phyloP scores from a whole-genome alignment of 2,113 vertebrate genomes.

The Pithys albifrons region DNA sequence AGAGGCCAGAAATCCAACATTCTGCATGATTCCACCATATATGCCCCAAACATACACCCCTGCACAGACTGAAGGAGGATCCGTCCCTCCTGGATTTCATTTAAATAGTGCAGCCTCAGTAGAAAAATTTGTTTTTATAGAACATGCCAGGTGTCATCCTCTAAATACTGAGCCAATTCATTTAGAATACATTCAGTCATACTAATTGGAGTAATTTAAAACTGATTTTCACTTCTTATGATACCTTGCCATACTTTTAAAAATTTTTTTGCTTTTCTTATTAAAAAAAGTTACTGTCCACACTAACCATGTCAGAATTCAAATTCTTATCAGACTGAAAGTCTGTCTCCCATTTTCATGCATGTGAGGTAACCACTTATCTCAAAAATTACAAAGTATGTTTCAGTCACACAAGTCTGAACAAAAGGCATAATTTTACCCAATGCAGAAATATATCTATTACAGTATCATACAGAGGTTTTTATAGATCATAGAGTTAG shows the following conservation, averaged over 20 bases:
- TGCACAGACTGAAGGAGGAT: background rate
- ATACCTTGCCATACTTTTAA: background rate
- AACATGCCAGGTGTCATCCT: background rate
- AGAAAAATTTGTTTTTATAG: background rate
- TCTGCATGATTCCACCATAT: background rate
- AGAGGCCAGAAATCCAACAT: background rate
- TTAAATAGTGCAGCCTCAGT: background rate
- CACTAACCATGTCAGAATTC: background rate
- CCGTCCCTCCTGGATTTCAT: background rate
- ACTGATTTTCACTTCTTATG: background rate
- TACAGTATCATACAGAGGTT: background rate
- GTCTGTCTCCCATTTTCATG: background rate
- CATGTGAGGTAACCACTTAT: background rate
- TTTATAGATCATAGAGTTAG: background rate
- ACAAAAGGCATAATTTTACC: background rate
- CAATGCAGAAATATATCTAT: background rate
- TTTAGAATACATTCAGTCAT: background rate
- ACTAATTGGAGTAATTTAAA: background rate
- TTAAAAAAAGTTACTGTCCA: background rate
- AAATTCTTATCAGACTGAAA: background rate
- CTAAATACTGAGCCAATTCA: background rate
- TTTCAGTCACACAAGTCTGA: background rate
- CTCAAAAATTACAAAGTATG: background rate
- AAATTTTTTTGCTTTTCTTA: background rate
- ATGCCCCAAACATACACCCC: background rate